Percentiles rank a stretch among this genome's conserved stretches.
phyloP scores from a whole-genome alignment of 2,797 vertebrate species.

The Avahi laniger region DNA sequence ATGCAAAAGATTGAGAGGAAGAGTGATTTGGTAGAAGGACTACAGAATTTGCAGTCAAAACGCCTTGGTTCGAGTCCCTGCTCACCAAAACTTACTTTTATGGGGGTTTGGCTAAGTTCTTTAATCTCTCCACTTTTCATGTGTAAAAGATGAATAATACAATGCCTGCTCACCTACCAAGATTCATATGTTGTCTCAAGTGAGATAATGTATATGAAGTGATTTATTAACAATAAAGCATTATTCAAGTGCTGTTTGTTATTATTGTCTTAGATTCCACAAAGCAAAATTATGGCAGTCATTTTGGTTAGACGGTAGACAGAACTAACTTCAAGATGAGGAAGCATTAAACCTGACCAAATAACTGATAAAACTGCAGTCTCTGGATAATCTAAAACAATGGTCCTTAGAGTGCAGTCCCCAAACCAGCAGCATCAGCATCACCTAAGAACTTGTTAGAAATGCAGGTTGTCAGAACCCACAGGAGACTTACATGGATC shows the following conservation, averaged over 20 bases:
- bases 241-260: background rate
- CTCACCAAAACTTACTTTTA: background rate
- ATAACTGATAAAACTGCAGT: background rate
- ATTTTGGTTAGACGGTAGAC: background rate
- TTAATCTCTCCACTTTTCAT: background rate
- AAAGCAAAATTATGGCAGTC: constrained; percentile 4
- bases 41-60: background rate
- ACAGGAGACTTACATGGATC: background rate
- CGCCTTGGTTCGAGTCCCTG: background rate
- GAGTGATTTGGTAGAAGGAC: background rate
- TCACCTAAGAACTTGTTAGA: background rate
- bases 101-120: background rate
- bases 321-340: background rate
- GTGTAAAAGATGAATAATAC: background rate
- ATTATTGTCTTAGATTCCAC: background rate
- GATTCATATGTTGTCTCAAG: background rate
- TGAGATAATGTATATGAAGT: background rate
- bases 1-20: background rate
- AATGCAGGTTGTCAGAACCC: background rate
- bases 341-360: background rate
- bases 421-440: background rate
- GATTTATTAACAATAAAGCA: background rate
- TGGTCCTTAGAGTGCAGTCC: background rate
- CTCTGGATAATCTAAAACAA: background rate
- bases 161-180: background rate